Evolutionary conservation across 2,113 vertebrate species (phyloP).

Genomic region (Tragelaphus buxtoni): DNA sequence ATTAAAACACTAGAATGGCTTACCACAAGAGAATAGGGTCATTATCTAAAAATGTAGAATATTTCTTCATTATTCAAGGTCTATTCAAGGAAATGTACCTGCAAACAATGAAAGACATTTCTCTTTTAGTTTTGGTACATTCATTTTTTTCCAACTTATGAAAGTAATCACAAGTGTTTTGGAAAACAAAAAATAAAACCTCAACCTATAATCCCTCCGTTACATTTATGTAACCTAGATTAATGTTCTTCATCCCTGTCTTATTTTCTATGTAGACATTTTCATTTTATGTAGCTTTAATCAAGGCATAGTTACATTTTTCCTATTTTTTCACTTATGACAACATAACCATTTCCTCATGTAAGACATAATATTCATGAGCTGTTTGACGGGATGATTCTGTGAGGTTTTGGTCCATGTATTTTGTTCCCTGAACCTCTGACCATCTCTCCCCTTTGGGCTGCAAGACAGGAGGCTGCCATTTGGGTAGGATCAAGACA

Average conservation of each 20-base stretch:
- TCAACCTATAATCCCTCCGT: background rate
- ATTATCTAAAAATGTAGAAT: background rate
- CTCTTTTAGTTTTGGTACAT: background rate
- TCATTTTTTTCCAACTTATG: background rate
- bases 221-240: background rate
- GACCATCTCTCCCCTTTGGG: background rate
- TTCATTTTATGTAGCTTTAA: background rate
- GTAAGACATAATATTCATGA: background rate
- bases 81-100: background rate
- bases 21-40: background rate
- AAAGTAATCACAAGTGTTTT: background rate
- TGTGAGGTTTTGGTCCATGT: background rate
- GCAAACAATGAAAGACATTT: background rate
- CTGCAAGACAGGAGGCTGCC: background rate
- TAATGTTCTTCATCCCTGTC: background rate
- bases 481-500: background rate
- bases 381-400: background rate
- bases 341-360: background rate
- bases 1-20: background rate
- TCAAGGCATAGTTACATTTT: background rate
- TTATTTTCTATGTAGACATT: background rate
- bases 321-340: background rate
- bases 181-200: background rate
- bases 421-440: background rate
- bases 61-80: background rate